Percentiles rank a stretch among this genome's conserved stretches.
phyloP scores from a whole-genome alignment of 2,888 invertebrate species.

The Limnephilus auricula region DNA sequence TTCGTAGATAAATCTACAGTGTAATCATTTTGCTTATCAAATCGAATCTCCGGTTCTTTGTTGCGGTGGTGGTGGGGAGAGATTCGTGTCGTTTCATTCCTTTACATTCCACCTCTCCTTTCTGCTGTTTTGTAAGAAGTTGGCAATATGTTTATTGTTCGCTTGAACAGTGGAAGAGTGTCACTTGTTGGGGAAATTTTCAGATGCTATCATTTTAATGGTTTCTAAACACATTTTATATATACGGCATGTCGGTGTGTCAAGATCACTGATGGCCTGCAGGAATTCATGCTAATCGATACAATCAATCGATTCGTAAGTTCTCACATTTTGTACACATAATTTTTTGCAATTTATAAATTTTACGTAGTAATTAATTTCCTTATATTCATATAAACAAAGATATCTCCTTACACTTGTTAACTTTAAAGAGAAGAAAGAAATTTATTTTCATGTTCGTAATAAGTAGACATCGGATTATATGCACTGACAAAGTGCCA shows the following conservation, averaged over 20 bases:
- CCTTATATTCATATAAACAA: no score
- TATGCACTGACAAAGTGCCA: no score
- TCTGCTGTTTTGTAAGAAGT: background rate
- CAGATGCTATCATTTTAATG: background rate
- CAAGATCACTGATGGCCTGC: background rate
- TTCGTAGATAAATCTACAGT: background rate
- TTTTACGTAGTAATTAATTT: background rate
- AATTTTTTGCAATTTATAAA: background rate
- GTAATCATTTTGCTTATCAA: conserved; percentile 11
- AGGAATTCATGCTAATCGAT: no score
- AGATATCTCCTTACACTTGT: no score
- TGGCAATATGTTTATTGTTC: background rate
- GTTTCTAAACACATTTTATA: background rate
- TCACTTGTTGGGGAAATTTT: background rate
- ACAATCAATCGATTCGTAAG: background rate
- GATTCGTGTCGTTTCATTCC: no score
- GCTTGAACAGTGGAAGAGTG: background rate
- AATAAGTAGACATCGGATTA: no score
- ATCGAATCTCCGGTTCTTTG: conserved; percentile 8
- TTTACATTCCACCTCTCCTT: background rate
- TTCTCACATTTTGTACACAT: background rate
- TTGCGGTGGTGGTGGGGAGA: background rate
- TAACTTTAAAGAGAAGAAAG: no score
- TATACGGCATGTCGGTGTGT: background rate
- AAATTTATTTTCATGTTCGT: no score